Conservation (phyloP, 2,888 invertebrate genomes). For the Drosophila monieri region DNA sequence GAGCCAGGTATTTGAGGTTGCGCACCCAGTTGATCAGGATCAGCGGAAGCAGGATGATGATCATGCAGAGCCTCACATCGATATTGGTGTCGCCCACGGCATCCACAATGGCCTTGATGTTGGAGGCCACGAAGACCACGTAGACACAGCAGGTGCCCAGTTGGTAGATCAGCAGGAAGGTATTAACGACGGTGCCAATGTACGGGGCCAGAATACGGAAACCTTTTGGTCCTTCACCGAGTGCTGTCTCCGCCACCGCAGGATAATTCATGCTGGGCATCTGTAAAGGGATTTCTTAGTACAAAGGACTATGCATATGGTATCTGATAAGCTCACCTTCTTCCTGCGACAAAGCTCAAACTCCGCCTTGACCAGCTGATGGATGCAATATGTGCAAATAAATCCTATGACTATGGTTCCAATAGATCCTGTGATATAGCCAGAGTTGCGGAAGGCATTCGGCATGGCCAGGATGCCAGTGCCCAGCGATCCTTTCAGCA, state of each 20-base stretch:
- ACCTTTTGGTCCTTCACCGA: conserved; percentile 90
- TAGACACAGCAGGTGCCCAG: conserved; percentile 98
- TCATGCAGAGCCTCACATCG: conserved; percentile 88
- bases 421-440: conserved; percentile 88
- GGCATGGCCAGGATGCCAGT: conserved; percentile 96
- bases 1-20: conserved; percentile 94
- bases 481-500: conserved; percentile 96
- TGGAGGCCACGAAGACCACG: conserved; percentile 95
- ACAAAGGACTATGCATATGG: neutral
- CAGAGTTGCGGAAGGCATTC: conserved; percentile 89
- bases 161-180: conserved; percentile 93
- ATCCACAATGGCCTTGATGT: conserved; percentile 89
- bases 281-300: conserved; percentile 40
- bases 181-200: conserved; percentile 88
- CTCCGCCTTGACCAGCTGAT: conserved; percentile 88
- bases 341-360: conserved; percentile 86
- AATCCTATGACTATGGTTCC: conserved; percentile 93
- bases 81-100: conserved; percentile 85
- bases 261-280: conserved; percentile 91
- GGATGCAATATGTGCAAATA: conserved; percentile 97
- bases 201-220: conserved; percentile 87
- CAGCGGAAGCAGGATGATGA: conserved; percentile 89
- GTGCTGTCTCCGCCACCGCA: conserved; percentile 90
- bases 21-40: conserved; percentile 90
- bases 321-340: conserved; percentile 71